Evolutionary conservation across 2,113 vertebrate genomes (phyloP), one percentile per base, ranked within the genome.

Genomic region (Zosterops hypoxanthus): DNA sequence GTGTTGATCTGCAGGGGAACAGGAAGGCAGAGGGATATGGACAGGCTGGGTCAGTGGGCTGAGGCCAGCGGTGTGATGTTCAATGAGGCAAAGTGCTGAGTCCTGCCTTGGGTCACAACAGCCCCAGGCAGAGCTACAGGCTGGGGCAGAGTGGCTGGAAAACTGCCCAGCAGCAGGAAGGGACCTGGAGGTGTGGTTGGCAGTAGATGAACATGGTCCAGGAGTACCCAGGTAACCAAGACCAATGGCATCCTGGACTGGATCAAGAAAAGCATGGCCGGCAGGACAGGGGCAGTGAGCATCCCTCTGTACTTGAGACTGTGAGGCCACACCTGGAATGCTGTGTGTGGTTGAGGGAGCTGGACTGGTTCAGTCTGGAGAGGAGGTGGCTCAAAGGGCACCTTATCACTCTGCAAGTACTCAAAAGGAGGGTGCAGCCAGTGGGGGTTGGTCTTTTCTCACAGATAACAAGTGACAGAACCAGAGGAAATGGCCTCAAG

Each of bases 181-280:
- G 33, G 19, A 20, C 7, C 31, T 57, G 36, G 34, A 17, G 22
- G 18, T 28, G 44, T 57, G 59, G 21, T 11, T 42, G 52, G 8
- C 44, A 65, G 26, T 10, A 18, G 44, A 1, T 59, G 44, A 33
- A 5, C 23, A 2, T 8, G 23, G 36, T 49, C 52, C 68, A 64
- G 41, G 9, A 3, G 60, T 52, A 36, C 44, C 52, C 59, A 52
- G 68, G 36, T 72, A 33, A 49, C 44, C 52, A 28, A 16, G 26
- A 19, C 44, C 42, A 11, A 0, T 36, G 34, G 25, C 42, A 44
- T 42, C 68, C 22, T 59, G 22, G 28, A 59, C 22, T 57, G 22
- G 23, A 23, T 57, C 68, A 42, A 18, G 14, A 34, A 4, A 4
- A 57, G 42, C 0, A 0, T 44, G 59, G 22, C 22, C 66, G 44